These are phyloP conservation scores for Siderastrea siderea DNA, from an alignment of 92 coral and sea anemone genomes.

Conservation along the genomic window DNA sequence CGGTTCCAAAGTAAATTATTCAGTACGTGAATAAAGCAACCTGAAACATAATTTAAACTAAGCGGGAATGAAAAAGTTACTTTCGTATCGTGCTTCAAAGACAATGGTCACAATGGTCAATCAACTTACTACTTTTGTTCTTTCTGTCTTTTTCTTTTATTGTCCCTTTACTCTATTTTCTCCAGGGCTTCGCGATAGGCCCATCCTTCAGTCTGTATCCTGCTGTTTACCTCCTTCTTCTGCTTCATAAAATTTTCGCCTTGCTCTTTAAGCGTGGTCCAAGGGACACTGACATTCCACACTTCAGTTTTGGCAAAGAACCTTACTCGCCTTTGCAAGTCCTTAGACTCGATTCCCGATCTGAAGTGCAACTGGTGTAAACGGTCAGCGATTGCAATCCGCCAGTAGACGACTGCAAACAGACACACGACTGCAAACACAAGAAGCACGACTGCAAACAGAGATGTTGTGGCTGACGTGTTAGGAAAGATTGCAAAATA, in stretches of 20 bases:
- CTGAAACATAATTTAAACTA: too few relatives aligned
- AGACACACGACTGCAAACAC: too few relatives aligned
- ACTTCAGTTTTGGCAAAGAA: conserved; percentile 33
- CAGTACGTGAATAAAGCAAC: too few relatives aligned
- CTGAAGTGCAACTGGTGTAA: conserved; percentile 23
- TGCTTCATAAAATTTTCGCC: conserved; percentile 3
- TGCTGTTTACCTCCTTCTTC: conserved; percentile 35
- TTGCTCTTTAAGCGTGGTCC: conserved; percentile 23
- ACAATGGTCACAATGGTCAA: too few relatives aligned
- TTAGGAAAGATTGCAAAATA: not conserved
- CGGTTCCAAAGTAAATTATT: too few relatives aligned
- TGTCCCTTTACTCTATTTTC: conserved; percentile 4
- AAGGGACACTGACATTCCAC: conserved; percentile 24
- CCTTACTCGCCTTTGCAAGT: conserved; percentile 25
- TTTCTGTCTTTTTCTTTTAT: conserved; percentile 4
- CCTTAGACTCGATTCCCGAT: conserved; percentile 44
- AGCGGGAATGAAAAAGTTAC: too few relatives aligned
- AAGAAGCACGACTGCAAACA: too few relatives aligned
- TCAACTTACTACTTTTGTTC: not conserved
- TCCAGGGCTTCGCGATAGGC: conserved; percentile 26
- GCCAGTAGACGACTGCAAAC: conserved; percentile 6
- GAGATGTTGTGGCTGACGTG: too few relatives aligned
- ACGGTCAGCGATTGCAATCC: conserved; percentile 9
- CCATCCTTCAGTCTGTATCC: conserved; percentile 35
- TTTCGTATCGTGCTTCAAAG: too few relatives aligned